Conservation (phyloP, 2,888 invertebrate genomes). For the Andrena trimmerana region DNA sequence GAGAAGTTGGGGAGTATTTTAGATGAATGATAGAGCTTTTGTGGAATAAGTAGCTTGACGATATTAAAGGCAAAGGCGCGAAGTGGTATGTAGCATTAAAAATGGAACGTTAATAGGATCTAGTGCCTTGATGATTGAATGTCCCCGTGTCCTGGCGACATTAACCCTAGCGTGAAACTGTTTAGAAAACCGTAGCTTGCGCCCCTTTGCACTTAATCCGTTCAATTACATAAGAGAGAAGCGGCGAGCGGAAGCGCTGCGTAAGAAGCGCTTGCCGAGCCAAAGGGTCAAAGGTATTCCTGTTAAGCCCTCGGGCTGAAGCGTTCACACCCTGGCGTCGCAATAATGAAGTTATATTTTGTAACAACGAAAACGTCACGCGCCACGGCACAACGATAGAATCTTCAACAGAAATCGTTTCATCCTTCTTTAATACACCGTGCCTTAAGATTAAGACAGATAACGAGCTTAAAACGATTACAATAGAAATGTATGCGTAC, state of each 20-base stretch:
- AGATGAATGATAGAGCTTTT: slow-evolving; percentile 18
- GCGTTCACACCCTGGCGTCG: slow-evolving; percentile 18
- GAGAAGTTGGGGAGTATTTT: neutral
- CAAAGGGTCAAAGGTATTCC: slow-evolving; percentile 30
- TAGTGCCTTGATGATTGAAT: neutral
- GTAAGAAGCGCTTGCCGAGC: slow-evolving; percentile 19
- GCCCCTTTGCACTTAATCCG: slow-evolving; percentile 46
- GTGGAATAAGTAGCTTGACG: neutral
- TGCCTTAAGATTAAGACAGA: slow-evolving; percentile 29
- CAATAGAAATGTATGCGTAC: slow-evolving; percentile 22
- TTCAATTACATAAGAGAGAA: slow-evolving; percentile 37
- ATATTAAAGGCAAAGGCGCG: slow-evolving; percentile 20
- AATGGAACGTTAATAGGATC: neutral
- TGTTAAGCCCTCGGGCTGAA: slow-evolving; percentile 34
- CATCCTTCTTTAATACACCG: neutral
- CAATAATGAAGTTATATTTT: slow-evolving; percentile 15
- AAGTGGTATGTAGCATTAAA: neutral
- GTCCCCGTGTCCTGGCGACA: neutral
- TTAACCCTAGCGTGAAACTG: neutral
- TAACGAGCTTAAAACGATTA: slow-evolving; percentile 30
- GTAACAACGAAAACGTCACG: slow-evolving; percentile 26
- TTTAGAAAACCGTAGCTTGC: slow-evolving; percentile 20
- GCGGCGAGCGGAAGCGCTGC: slow-evolving; percentile 25
- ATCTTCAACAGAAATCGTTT: slow-evolving; percentile 1
- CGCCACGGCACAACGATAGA: neutral